A percentile compares a stretch with the other conserved stretches of the same genome.
These are phyloP conservation scores for Protobothrops mucrosquamatus DNA, from an alignment of 2,113 vertebrate genomes.

Conservation along the genomic window DNA sequence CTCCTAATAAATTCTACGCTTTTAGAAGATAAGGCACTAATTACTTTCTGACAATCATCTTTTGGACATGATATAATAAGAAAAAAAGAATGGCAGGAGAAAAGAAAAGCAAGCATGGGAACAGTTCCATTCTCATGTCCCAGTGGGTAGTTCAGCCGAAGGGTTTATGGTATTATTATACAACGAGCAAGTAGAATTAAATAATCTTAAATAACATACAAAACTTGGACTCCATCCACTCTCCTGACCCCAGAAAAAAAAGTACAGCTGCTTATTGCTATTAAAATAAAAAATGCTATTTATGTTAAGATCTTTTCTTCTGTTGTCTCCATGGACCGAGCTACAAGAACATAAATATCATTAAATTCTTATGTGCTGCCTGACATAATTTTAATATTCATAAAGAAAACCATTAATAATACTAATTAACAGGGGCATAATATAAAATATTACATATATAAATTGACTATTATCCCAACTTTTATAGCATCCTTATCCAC, in stretches of 20 bases:
- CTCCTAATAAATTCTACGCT: neutral
- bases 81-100: neutral
- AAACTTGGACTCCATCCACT: neutral
- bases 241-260: neutral
- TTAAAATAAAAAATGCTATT: neutral
- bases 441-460: slow-evolving; percentile 20
- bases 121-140: neutral
- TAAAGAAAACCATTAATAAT: slow-evolving; percentile 1
- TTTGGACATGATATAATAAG: neutral
- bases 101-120: neutral
- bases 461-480: neutral
- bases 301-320: slow-evolving; percentile 1
- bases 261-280: neutral
- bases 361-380: slow-evolving; percentile 1
- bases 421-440: slow-evolving; percentile 14
- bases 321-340: neutral
- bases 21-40: neutral
- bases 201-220: neutral
- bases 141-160: neutral
- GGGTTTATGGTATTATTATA: neutral
- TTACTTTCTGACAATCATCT: neutral
- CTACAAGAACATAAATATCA: neutral
- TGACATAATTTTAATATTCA: slow-evolving; percentile 20
- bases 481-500: slow-evolving; percentile 12
- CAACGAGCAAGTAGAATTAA: neutral